Evolutionary conservation across 2,888 invertebrate genomes (phyloP).

Genomic region (Meghimatium bilineatum): DNA sequence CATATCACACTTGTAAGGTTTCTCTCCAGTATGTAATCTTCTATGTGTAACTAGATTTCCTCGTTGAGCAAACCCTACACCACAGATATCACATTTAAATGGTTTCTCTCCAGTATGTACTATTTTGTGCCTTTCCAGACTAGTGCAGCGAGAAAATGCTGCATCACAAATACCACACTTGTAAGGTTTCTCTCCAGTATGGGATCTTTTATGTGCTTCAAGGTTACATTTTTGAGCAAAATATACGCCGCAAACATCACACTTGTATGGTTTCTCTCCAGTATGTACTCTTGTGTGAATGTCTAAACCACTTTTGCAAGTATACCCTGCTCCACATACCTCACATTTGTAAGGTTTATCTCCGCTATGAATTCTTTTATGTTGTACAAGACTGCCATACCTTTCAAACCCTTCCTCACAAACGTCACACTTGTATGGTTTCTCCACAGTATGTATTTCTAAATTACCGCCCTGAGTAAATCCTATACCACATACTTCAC

Average conservation of each 20-base stretch:
- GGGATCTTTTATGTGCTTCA: no score
- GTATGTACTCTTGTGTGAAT: no score
- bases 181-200: no score
- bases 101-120: conserved; percentile 45
- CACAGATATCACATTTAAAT: no score
- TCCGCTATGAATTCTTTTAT: conserved; percentile 20
- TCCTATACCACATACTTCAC: conserved; percentile 41
- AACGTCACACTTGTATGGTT: no score
- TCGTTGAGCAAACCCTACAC: conserved; percentile 21
- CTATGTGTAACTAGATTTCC: conserved; percentile 46
- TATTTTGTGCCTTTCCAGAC: background rate
- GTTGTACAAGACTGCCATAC: conserved; percentile 34
- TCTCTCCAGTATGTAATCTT: conserved; percentile 48
- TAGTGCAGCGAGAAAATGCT: no score
- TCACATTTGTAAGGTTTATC: background rate
- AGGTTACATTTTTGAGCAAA: background rate
- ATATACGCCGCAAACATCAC: background rate
- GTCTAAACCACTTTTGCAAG: no score
- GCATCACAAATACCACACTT: no score
- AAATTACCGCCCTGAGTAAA: conserved; percentile 38
- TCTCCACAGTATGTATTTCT: background rate
- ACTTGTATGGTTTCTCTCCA: background rate
- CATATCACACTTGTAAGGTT: conserved; percentile 41
- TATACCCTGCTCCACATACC: no score
- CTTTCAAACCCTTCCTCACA: conserved; percentile 39